Percentiles rank a stretch among this genome's conserved stretches.
Conservation (phyloP, 2,113 vertebrate species). For the Forbesichthys agassizii region DNA sequence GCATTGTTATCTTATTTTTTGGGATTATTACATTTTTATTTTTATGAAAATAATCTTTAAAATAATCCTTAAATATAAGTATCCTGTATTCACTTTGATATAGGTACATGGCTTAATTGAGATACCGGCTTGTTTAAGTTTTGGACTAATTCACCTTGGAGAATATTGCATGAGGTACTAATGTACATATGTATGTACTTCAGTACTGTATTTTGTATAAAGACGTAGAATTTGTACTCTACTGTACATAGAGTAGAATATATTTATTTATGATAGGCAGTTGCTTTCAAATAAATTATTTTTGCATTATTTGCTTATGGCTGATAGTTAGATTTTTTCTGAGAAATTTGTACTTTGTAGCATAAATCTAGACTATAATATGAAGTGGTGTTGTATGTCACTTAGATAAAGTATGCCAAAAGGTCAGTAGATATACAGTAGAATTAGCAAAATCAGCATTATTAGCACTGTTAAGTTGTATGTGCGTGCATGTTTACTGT, state of each 20-base stretch:
- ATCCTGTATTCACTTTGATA: neutral
- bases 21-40: neutral
- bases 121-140: neutral
- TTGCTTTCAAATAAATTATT: neutral
- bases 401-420: neutral
- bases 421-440: slow-evolving; percentile 22
- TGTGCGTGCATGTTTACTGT: slow-evolving; percentile 23
- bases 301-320: neutral
- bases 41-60: no score
- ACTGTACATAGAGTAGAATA: slow-evolving; percentile 24
- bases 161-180: slow-evolving; percentile 40
- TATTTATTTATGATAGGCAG: neutral
- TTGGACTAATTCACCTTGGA: neutral
- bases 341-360: neutral
- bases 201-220: slow-evolving; percentile 23
- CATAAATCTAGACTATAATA: no score
- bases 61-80: neutral
- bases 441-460: neutral
- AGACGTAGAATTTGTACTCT: slow-evolving; percentile 38
- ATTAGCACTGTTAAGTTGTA: slow-evolving; percentile 5
- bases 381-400: slow-evolving; percentile 38
- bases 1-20: neutral
- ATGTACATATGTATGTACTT: slow-evolving; percentile 1
- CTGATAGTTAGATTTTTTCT: no score
- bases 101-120: neutral